Percentiles rank a stretch among this genome's conserved stretches.
These are phyloP conservation scores for Pentalonia nigronervosa DNA, from an alignment of 1,140 invertebrate species.

Conservation along the genomic window DNA sequence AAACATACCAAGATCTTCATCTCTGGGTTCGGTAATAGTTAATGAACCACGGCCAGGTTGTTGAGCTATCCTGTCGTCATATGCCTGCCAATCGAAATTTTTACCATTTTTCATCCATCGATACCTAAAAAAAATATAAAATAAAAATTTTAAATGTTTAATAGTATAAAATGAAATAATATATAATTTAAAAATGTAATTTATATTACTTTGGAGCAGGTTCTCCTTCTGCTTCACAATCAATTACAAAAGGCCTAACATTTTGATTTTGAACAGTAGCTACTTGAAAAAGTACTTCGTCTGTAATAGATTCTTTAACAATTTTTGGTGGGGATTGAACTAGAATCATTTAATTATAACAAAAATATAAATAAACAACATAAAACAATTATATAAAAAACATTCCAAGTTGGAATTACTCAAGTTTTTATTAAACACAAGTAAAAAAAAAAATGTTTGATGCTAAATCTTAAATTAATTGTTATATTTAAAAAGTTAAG, in stretches of 20 bases:
- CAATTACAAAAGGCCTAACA: conserved; percentile 92
- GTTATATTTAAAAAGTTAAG: background rate
- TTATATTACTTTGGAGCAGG: conserved; percentile 81
- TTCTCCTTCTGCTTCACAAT: conserved; percentile 93
- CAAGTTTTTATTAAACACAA: too few species aligned
- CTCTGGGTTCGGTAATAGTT: conserved; percentile 84
- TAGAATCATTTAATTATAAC: conserved; percentile 63
- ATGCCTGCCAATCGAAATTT: conserved; percentile 86
- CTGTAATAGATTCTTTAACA: conserved; percentile 87
- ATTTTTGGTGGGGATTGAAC: conserved; percentile 87
- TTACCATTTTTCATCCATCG: conserved; percentile 96
- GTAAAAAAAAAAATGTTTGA: background rate
- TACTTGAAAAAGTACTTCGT: conserved; percentile 91
- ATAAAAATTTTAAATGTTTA: too few species aligned
- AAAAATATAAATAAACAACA: background rate
- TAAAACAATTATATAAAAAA: background rate
- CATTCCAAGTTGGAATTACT: too few species aligned
- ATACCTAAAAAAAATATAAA: too few species aligned
- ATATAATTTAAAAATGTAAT: background rate
- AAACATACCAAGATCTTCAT: conserved; percentile 82
- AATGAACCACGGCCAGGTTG: conserved; percentile 91
- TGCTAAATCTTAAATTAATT: background rate
- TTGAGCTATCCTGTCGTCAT: conserved; percentile 91
- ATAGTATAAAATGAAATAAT: background rate
- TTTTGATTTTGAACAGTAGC: conserved; percentile 79